These are phyloP conservation scores for Bombyx mori DNA, from an alignment of 1,140 invertebrate species.

Conservation along the genomic window ASM3026992v2 NC_085119.1:5846501-5847000, in stretches of 20 bases:
- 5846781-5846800: conserved; percentile 60
- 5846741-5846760: conserved; percentile 52
- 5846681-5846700: conserved; percentile 56
- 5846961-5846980: conserved; percentile 49
- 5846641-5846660: conserved; percentile 49
- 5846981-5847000: conserved; percentile 26
- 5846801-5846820: conserved; percentile 47
- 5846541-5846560: conserved; percentile 41
- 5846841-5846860: conserved; percentile 58
- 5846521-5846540: conserved; percentile 59
- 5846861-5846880: conserved; percentile 67
- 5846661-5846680: conserved; percentile 42
- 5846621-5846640: conserved; percentile 37
- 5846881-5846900: conserved; percentile 59
- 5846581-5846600: conserved; percentile 57
- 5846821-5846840: conserved; percentile 42
- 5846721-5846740: conserved; percentile 49
- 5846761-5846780: conserved; percentile 27
- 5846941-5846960: conserved; percentile 47
- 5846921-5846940: conserved; percentile 51
- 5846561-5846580: conserved; percentile 50
- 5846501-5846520: conserved; percentile 61
- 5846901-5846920: conserved; percentile 43
- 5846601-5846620: conserved; percentile 40
- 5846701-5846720: conserved; percentile 36